Base-by-base conservation (phyloP, 2,888 invertebrate species). In the Nephrotoma guestfalica region DNA sequence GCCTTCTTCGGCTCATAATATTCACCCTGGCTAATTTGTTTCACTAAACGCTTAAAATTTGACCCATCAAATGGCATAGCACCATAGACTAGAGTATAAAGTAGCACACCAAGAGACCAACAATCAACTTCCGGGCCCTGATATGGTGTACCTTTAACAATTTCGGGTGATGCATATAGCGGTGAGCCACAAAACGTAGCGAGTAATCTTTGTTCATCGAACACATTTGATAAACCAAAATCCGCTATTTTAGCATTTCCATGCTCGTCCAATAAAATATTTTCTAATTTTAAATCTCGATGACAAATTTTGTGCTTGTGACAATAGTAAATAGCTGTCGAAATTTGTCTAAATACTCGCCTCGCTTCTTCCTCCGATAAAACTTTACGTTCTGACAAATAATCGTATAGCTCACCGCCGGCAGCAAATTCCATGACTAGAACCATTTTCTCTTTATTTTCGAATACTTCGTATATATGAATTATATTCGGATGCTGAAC, bases 11-110 rank as follows among this genome's bases (percentile, higher is more conserved):
- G 99, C 92, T 99, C 99, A 90, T 97, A 98, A 92, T 99, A 99
- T 91, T 98, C 98, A 5, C 99, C 99, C 90, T 97, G 96, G 89
- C 98, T 98, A 90, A 99, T 99, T 92, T 99, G 98, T 90, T 97
- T 96, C 88, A 98, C 98, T 90, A 99, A 94, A 89, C 97, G 95
- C 92, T 98, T 98, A 92, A 99, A 99, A 93, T 99, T 98, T 88
- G 98, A 97, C 87, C 99, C 99, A 92, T 99, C 99, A 91, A 99
- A 99, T 86, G 97, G 99, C 99, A 99, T 99, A 88, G 99, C 98
- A 89, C 99, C 99, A 91, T 99, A 99, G 88, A 99, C 99, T 90
- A 99, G 93, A 85, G 99, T 99, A 92, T 99, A 99, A 9, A 99
- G 93, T 86, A 99, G 93, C 86, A 99, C 99, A 87, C 99, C 99